These are phyloP conservation scores for Drosophila nigrodunni DNA, from an alignment of 1,140 invertebrate species.

Conservation along the genomic window DNA sequence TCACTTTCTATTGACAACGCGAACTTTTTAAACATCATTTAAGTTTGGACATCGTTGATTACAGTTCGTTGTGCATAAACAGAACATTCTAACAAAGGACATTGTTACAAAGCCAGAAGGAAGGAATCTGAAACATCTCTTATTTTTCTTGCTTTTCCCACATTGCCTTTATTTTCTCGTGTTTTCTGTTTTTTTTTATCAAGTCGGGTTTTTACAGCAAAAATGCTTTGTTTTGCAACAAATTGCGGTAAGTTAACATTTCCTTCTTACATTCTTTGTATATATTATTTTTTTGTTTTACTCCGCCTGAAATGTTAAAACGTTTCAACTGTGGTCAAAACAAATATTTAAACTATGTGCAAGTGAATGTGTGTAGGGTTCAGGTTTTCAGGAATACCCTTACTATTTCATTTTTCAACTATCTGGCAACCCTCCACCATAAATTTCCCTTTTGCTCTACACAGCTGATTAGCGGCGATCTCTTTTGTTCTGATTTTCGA, in stretches of 20 bases:
- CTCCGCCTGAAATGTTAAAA: too few relatives aligned
- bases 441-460: too few relatives aligned
- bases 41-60: conserved; percentile 49
- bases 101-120: not conserved
- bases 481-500: too few relatives aligned
- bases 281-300: conserved; percentile 28
- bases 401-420: too few relatives aligned
- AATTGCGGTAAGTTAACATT: conserved; percentile 58
- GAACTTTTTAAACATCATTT: conserved; percentile 35
- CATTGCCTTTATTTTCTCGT: conserved; percentile 2
- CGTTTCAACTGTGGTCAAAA: too few relatives aligned
- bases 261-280: conserved; percentile 19
- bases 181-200: conserved; percentile 13
- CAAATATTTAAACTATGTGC: too few relatives aligned
- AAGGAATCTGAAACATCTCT: conserved; percentile 14
- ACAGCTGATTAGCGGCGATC: too few relatives aligned
- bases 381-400: too few relatives aligned
- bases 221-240: conserved; percentile 66
- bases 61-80: conserved; percentile 22
- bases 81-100: not conserved
- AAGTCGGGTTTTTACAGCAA: conserved; percentile 15
- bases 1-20: conserved; percentile 24
- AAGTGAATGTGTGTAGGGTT: too few relatives aligned
- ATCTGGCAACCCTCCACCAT: too few relatives aligned
- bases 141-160: too few relatives aligned